phyloP scores from a whole-genome alignment of 2,113 vertebrate species.

The Redunca redunca region DNA sequence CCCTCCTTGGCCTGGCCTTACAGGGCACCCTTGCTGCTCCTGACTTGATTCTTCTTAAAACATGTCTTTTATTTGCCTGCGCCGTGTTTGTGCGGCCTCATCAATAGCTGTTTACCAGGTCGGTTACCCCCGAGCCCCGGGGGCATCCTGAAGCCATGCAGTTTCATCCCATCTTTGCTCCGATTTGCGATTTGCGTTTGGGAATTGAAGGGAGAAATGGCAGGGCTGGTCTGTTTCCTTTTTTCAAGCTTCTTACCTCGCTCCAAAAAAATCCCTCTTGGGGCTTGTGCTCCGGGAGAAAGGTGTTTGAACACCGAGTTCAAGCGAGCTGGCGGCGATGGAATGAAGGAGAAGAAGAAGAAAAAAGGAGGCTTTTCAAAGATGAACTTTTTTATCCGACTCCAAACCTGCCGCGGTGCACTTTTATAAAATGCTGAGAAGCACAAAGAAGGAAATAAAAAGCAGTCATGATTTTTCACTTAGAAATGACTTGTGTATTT shows the following conservation, averaged over 20 bases:
- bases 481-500: not conserved
- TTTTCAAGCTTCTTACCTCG: not conserved
- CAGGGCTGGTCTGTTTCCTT: not conserved
- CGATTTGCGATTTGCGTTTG: not conserved
- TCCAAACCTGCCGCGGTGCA: rapidly evolving
- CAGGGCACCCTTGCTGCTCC: not conserved
- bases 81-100: not conserved
- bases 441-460: not conserved
- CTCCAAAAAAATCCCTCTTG: not conserved
- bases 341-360: not conserved
- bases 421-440: not conserved
- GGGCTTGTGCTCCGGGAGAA: not conserved
- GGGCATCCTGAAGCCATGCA: not conserved
- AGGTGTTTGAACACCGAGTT: not conserved
- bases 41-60: not conserved
- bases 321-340: not conserved
- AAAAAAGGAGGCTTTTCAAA: not conserved
- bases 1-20: not conserved
- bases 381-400: not conserved
- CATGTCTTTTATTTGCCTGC: not conserved
- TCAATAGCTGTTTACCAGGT: not conserved
- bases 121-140: not conserved
- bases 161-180: not conserved
- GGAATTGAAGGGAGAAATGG: not conserved
- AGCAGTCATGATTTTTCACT: not conserved